Evolutionary conservation across 2,797 vertebrate species (phyloP).

Genomic region (Holocentrus rufus): DNA sequence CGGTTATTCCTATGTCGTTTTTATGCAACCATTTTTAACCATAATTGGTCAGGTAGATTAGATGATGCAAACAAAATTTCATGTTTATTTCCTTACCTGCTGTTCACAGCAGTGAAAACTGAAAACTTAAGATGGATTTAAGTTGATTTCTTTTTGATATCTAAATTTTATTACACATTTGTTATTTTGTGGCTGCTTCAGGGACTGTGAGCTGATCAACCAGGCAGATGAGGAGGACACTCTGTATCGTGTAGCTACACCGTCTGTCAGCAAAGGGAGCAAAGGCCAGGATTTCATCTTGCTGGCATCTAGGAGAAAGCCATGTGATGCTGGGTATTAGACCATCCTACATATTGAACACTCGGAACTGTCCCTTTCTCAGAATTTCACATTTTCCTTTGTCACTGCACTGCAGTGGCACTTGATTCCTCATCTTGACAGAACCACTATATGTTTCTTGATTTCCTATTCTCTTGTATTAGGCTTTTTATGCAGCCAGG

Average conservation of each 20-base stretch:
- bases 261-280: slow-evolving; percentile 75
- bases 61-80: no score
- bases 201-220: slow-evolving; percentile 88
- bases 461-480: slow-evolving; percentile 11
- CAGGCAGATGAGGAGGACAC: slow-evolving; percentile 90
- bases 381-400: background rate
- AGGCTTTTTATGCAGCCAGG: background rate
- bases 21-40: background rate
- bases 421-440: background rate
- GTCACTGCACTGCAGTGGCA: background rate
- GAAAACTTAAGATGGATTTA: background rate
- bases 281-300: slow-evolving; percentile 92
- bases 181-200: slow-evolving; percentile 60
- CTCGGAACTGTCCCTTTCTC: no score
- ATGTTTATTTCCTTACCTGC: background rate
- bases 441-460: background rate
- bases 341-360: background rate
- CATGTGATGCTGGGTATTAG: slow-evolving; percentile 88
- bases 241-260: slow-evolving; percentile 89
- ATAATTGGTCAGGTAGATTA: background rate
- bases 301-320: slow-evolving; percentile 90
- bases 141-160: background rate
- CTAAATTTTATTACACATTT: background rate
- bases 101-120: background rate
- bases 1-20: background rate